Base-by-base conservation (phyloP, 1,140 invertebrate genomes). In the Streblospio benedicti region DNA sequence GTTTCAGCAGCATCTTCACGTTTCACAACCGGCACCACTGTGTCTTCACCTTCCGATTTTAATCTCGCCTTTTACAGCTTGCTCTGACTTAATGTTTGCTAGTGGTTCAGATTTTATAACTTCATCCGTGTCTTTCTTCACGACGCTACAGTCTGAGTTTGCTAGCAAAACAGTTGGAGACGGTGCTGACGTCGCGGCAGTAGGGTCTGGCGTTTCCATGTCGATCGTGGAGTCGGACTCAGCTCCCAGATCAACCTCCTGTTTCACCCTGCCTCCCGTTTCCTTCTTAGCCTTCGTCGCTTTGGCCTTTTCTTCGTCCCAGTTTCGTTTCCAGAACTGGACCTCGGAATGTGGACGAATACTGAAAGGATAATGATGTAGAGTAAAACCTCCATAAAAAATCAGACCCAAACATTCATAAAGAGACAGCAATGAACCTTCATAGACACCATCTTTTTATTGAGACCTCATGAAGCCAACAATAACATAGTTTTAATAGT, bases 231-330 rank as follows among this genome's bases (percentile, higher is more conserved):
- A n/a, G n/a, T n/a, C n/a, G n/a, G n/a, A n/a, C 64, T 64, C 38
- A 65, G 65, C 18, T 57, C 58, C 32, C 4, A 63, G 64, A 50
- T 59, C 55, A 23, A 63, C 55, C 2, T 65, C 50, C 25, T 65
- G 62, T 51, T 65, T 61, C n/a, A n/a, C n/a, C n/a, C n/a, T n/a
- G n/a, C n/a, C n/a, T n/a, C n/a, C n/a, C 1, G 65, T 32, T 27
- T 59, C 62, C 23, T 56, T 43, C 14, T n/a, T 20, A 60, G n/a
- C 55, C 69, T 89, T 85, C 89, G 89, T 91, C 0, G 90, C 77
- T 73, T 90, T 90, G 14, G 90, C 74, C 71, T 90, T 90, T 0
- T 87, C 88, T 77, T 71, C 63, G 59, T 71, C 70, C 44, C 65
- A 55, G 25, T 70, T 66, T 61, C 67, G 69, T 44, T 32, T 33